Conservation (phyloP, 2,113 vertebrate species). For the Ceyx margarethae region DNA sequence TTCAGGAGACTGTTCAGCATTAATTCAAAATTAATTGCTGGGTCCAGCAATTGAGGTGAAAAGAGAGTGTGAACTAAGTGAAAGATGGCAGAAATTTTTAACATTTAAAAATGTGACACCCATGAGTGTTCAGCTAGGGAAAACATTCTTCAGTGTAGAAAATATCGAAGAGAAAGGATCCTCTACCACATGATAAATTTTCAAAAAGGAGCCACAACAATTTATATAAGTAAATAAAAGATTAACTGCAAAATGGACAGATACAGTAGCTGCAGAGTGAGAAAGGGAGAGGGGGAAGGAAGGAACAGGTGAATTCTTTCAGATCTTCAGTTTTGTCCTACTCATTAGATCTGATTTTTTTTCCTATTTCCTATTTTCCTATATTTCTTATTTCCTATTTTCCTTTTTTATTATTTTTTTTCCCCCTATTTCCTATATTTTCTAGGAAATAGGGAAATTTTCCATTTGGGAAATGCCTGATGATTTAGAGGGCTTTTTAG, state of each 20-base stretch:
- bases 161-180: not conserved
- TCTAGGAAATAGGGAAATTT: too few species aligned
- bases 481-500: not conserved
- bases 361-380: too few species aligned
- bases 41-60: not conserved
- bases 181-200: not conserved
- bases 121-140: not conserved
- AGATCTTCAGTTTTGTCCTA: not conserved
- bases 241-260: not conserved
- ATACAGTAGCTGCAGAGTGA: not conserved
- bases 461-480: not conserved
- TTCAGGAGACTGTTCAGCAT: not conserved
- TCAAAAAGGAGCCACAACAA: not conserved
- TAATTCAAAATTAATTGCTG: not conserved
- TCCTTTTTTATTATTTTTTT: too few species aligned
- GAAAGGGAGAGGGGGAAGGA: not conserved
- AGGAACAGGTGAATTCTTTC: not conserved
- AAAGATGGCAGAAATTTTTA: not conserved
- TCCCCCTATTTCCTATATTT: too few species aligned
- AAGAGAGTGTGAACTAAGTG: not conserved
- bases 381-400: not conserved
- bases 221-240: not conserved
- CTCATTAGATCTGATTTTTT: not conserved
- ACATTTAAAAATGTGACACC: not conserved
- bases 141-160: not conserved